Base-by-base conservation (phyloP, 2,888 invertebrate genomes). In the Euspilapteryx auroguttella region DNA sequence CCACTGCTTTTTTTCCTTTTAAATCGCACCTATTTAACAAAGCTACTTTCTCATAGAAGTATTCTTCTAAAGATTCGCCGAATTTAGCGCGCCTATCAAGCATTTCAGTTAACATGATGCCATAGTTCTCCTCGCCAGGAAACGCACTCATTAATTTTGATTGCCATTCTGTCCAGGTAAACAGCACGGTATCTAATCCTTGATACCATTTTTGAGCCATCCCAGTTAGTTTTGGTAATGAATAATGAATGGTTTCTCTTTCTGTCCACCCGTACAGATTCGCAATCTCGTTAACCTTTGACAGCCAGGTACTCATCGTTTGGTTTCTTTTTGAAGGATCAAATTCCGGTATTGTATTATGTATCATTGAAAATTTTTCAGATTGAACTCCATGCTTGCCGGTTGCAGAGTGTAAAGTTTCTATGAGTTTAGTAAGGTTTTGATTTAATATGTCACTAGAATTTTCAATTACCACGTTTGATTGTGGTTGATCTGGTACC, bases 151-250 rank as follows among this genome's bases (percentile, higher is more conserved):
- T 22, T 3, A 30, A 9, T 14, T 30, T 30, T n/a, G n/a, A 7
- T 5, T 30, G 25, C 30, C 30, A 26, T 5, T 25, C 25, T 5
- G 8, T 6, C 30, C 30, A 30, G 1, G 25, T 6, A 22, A 14
- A 30, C 6, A 22, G 12, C 7, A 32, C 20, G 5, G 20, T 15
- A 21, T 29, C 14, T 1, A 32, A 10, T 8, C 25, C 25, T n/a
- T 30, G 23, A 14, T 30, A 32, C 32, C 32, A 32, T 3, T 13
- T 25, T 11, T 32, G 12, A 9, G 32, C 32, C 12, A 27, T 10
- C 3, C 32, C 30, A 12, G 5, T 13, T n/a, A 32, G 24, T 10
- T 32, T 32, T n/a, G 29, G 29, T 3, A 32, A 21, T 1, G 32
- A 24, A 22, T 24, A 27, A 14, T 26, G 27, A n/a, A 32, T 8